These are phyloP conservation scores for Dendronephthya gigantea DNA, from an alignment of 64 coral and sea anemone genomes.

Conservation along the genomic window DNA sequence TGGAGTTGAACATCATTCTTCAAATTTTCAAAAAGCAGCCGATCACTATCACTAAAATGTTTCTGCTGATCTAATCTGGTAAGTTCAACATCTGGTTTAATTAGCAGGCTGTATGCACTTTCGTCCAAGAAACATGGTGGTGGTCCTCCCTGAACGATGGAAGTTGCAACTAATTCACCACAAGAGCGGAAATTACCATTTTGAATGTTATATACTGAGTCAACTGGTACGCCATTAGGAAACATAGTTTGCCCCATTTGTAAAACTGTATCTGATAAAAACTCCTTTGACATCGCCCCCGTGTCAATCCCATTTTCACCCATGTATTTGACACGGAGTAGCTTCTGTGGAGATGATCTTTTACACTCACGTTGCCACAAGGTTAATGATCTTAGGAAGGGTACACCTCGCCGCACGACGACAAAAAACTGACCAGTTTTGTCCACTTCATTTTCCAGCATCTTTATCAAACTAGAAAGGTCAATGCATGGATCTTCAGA, in stretches of 20 bases:
- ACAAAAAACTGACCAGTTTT: background rate
- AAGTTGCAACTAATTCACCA: conserved; percentile 25
- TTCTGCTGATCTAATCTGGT: background rate
- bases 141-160: conserved; percentile 24
- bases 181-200: conserved; percentile 7
- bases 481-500: background rate
- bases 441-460: background rate
- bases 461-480: background rate
- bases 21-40: background rate
- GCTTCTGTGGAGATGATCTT: too few species aligned
- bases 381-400: background rate
- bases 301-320: conserved; percentile 15
- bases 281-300: conserved; percentile 18
- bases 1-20: background rate
- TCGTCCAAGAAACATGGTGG: conserved; percentile 16
- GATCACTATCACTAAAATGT: conserved; percentile 11
- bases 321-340: conserved; percentile 14
- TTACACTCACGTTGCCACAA: conserved; percentile 3
- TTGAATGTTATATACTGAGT: conserved; percentile 18
- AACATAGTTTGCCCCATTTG: conserved; percentile 9
- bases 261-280: background rate
- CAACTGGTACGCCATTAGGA: conserved; percentile 22
- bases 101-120: background rate
- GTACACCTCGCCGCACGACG: background rate
- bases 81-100: background rate